Evolutionary conservation across 2,888 invertebrate species (phyloP), one percentile per base, ranked within the genome.

Genomic region (Diplazon laetatorius): DNA sequence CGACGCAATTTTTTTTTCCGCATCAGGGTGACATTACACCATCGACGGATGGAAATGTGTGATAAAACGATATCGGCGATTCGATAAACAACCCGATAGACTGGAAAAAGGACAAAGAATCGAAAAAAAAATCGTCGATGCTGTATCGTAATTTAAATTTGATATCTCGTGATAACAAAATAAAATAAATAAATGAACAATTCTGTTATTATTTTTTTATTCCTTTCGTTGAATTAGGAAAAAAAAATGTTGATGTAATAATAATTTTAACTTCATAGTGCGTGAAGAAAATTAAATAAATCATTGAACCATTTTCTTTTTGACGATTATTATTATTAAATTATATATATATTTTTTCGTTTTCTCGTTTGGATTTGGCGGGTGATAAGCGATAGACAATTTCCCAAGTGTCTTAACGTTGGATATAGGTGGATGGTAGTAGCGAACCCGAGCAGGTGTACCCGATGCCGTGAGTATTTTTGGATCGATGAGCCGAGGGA

Each of bases 401-500:
- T 55, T 55, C 55, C 55, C 55, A 55, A 55, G 55, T 55, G 55
- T 55, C 16, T 30, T 30, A 35, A n/a, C 14, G 55, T 30, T 30
- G 55, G 10, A 30, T 16, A 16, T 30, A 55, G 14, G 4, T 25
- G n/a, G 52, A 9, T 52, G 30, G 14, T 0, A 30, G 30, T 2
- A 59, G 39, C 35, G 59, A 59, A 39, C 5, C 37, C 39, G n/a
- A 37, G 39, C 59, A 59, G 59, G 59, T 59, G 59, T 37, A 37
- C 20, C 42, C 57, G 35, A 35, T 57, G 16, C 35, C 59, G 20
- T 10, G 37, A 20, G 59, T 59, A 59, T 20, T 59, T 59, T 59
- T 37, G 39, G 35, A 59, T 59, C 59, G 59, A 59, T 59, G 59
- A 59, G 14, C 59, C 59, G 59, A 20, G 39, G 35, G 35, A 59